Conservation (phyloP, 2,113 vertebrate species). For the Oryzias woworae region DNA sequence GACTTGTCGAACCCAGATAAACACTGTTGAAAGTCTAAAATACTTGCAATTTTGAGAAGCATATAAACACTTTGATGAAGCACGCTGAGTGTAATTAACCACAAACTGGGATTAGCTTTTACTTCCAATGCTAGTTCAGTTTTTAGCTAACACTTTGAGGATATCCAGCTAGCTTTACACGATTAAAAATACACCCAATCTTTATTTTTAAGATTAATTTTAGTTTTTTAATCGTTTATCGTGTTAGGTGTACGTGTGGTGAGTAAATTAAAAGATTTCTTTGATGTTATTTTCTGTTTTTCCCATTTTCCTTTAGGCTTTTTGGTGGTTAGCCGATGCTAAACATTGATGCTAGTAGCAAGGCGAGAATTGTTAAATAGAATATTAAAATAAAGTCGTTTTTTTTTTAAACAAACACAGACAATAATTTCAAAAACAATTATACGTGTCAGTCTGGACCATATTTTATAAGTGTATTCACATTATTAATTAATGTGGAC, state of each 20-base stretch:
- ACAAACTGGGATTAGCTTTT: constrained; percentile 11
- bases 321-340: no score
- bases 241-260: no score
- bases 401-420: neutral
- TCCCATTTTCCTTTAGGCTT: no score
- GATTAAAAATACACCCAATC: no score
- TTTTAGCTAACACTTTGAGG: constrained; percentile 47
- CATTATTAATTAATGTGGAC: neutral
- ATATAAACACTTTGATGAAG: neutral
- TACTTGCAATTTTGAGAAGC: fast-evolving
- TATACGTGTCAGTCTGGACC: fast-evolving
- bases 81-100: constrained; percentile 3
- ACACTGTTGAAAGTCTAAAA: neutral
- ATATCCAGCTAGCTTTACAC: neutral
- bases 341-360: no score
- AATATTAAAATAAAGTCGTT: no score
- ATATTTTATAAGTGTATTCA: fast-evolving
- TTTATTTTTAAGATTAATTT: no score
- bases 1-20: neutral
- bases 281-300: no score
- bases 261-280: no score
- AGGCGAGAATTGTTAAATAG: no score
- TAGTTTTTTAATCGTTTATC: no score
- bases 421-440: neutral
- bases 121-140: constrained; percentile 38